A percentile compares a stretch with the other conserved stretches of the same genome.
These are phyloP conservation scores for Selenia dentaria DNA, from an alignment of 2,888 invertebrate genomes.

Conservation along the genomic window DNA sequence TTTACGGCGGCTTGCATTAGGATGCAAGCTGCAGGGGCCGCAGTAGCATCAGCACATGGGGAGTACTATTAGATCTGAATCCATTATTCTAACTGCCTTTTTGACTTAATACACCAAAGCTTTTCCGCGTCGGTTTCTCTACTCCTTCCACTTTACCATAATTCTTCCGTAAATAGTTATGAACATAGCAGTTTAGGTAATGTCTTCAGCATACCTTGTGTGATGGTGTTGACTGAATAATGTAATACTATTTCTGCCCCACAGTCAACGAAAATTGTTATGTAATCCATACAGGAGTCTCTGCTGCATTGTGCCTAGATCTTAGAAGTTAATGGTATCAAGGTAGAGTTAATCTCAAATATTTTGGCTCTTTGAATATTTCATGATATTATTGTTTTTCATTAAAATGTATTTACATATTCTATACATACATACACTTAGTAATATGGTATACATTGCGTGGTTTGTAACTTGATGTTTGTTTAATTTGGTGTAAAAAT, in stretches of 20 bases:
- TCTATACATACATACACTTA: slow-evolving; percentile 83
- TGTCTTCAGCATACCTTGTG: slow-evolving; percentile 64
- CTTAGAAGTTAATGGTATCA: slow-evolving; percentile 84
- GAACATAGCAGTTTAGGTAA: slow-evolving; percentile 57
- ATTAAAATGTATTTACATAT: slow-evolving; percentile 83
- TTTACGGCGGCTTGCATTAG: slow-evolving; percentile 64
- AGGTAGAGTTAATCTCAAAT: slow-evolving; percentile 84
- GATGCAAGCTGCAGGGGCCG: slow-evolving; percentile 64
- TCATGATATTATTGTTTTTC: slow-evolving; percentile 84
- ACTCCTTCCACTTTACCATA: slow-evolving; percentile 38
- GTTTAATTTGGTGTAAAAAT: slow-evolving; percentile 78
- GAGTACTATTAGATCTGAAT: slow-evolving; percentile 49
- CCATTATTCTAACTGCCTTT: slow-evolving; percentile 59
- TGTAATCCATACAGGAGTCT: slow-evolving; percentile 83
- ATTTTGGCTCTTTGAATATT: slow-evolving; percentile 85
- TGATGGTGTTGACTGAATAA: slow-evolving; percentile 67
- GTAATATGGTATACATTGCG: slow-evolving; percentile 84
- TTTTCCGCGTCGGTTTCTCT: slow-evolving; percentile 14
- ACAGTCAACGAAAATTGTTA: slow-evolving; percentile 83
- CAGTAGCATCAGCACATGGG: slow-evolving; percentile 60
- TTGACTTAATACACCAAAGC: slow-evolving; percentile 27
- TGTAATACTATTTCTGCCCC: slow-evolving; percentile 68
- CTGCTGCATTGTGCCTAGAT: slow-evolving; percentile 86
- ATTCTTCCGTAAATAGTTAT: slow-evolving; percentile 35
- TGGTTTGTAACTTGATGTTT: slow-evolving; percentile 83